Conservation (phyloP, 2,797 vertebrate genomes). For the Galago senegalensis region DNA sequence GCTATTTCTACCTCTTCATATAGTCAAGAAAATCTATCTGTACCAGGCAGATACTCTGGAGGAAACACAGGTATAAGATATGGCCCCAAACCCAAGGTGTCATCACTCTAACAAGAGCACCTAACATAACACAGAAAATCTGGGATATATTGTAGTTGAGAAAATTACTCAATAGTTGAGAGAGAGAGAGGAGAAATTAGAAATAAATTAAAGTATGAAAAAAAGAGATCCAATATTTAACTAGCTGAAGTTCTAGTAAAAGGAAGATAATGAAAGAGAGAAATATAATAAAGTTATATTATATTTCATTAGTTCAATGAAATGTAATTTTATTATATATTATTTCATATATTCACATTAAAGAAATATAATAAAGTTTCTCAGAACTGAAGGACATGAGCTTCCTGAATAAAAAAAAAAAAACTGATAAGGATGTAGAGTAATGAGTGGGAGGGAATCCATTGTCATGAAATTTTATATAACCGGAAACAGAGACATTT, state of each 20-base stretch:
- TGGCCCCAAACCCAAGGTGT: background rate
- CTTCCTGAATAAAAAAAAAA: background rate
- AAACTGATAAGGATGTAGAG: background rate
- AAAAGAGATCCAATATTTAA: background rate
- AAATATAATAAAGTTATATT: background rate
- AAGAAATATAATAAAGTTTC: background rate
- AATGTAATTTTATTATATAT: background rate
- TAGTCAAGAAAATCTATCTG: background rate
- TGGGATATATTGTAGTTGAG: background rate
- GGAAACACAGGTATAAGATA: background rate
- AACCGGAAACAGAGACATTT: background rate
- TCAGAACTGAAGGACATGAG: background rate
- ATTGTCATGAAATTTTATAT: background rate
- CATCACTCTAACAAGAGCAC: background rate
- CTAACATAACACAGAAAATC: background rate
- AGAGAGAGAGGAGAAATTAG: background rate
- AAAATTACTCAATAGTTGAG: background rate
- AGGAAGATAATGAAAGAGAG: background rate
- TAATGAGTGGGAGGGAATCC: background rate
- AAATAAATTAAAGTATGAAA: conserved; percentile 35
- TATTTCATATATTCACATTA: background rate
- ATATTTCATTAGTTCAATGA: too few relatives aligned
- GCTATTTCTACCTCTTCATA: background rate
- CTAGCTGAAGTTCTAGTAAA: conserved; percentile 1
- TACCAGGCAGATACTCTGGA: background rate